A percentile compares a stretch with the other conserved stretches of the same genome.
These are phyloP conservation scores for Hecatera dysodea DNA, from an alignment of 2,888 invertebrate species.

Conservation along the genomic window DNA sequence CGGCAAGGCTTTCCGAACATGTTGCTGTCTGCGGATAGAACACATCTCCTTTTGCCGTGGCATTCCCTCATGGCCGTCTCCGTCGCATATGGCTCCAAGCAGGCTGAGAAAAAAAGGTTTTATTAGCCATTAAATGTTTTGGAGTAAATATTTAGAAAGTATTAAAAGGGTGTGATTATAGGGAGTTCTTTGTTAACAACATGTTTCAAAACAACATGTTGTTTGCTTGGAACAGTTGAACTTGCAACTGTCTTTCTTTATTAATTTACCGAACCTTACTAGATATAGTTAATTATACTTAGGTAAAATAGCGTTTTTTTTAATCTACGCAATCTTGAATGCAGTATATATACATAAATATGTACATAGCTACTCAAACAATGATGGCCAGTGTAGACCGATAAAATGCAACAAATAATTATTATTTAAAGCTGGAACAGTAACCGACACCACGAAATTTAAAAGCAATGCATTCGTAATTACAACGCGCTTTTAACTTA, in stretches of 20 bases:
- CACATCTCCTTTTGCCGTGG: constrained; percentile 95
- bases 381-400: neutral
- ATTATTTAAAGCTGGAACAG: constrained; percentile 31
- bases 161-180: neutral
- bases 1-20: constrained; percentile 96
- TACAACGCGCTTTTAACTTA: constrained; percentile 39
- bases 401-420: constrained; percentile 25
- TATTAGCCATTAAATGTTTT: constrained; percentile 51
- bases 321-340: no score
- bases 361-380: no score
- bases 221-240: no score
- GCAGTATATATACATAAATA: no score
- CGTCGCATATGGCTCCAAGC: constrained; percentile 96
- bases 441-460: constrained; percentile 33
- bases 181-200: neutral
- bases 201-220: no score
- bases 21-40: constrained; percentile 94
- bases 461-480: constrained; percentile 44
- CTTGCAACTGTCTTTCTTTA: no score
- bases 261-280: no score
- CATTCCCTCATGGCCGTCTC: constrained; percentile 97
- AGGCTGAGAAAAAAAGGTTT: constrained; percentile 90
- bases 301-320: no score
- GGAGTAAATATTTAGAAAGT: constrained; percentile 51
- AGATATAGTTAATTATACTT: no score